These are phyloP conservation scores for Himalopsyche tibetana DNA, from an alignment of 2,888 invertebrate species.

Conservation along the genomic window DNA sequence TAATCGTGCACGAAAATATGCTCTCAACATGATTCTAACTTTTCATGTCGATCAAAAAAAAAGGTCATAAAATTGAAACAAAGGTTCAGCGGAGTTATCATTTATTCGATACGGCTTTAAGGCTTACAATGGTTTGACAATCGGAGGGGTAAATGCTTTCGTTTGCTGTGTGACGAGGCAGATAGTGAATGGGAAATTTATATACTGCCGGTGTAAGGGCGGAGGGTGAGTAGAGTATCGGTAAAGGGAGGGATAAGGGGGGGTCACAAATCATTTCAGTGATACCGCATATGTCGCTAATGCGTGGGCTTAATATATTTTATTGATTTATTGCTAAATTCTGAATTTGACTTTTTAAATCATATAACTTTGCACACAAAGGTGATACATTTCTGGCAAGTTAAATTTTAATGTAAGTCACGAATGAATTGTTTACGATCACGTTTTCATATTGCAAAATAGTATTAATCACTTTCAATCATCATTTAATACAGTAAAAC, in stretches of 20 bases:
- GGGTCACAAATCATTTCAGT: constrained; percentile 55
- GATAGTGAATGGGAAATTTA: constrained; percentile 55
- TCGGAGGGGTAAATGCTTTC: constrained; percentile 18
- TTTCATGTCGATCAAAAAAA: constrained; percentile 1
- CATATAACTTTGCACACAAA: background rate
- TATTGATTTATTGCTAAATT: constrained; percentile 37
- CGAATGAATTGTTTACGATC: too few species aligned
- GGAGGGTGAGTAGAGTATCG: constrained; percentile 41
- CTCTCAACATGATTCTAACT: constrained; percentile 51
- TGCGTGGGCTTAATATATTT: constrained; percentile 18
- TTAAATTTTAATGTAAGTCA: too few species aligned
- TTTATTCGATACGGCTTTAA: background rate
- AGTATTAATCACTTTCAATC: too few species aligned
- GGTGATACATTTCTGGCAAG: too few species aligned
- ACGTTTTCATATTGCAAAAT: too few species aligned
- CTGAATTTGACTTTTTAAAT: background rate
- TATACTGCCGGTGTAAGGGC: constrained; percentile 46
- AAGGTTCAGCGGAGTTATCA: constrained; percentile 10
- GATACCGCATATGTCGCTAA: constrained; percentile 41
- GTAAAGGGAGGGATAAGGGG: constrained; percentile 11
- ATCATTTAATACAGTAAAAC: too few species aligned
- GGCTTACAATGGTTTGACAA: constrained; percentile 32
- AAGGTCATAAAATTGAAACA: constrained; percentile 3
- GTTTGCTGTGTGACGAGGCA: constrained; percentile 42
- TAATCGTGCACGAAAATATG: constrained; percentile 51